Evolutionary conservation across 2,113 vertebrate genomes (phyloP).

Genomic region (Helogale parvula): DNA sequence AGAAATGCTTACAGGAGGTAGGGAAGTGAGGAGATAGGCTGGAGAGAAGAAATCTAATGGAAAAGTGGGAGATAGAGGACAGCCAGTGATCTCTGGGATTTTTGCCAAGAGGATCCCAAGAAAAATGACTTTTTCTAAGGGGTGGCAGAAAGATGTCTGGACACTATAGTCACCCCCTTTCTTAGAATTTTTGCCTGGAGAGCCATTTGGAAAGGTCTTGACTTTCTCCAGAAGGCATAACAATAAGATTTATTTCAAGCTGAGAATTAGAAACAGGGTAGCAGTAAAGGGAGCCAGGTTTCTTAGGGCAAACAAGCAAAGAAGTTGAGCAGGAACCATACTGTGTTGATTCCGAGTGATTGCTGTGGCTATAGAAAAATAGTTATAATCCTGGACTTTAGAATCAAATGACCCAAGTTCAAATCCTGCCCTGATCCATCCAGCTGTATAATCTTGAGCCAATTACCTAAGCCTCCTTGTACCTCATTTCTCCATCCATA

Average conservation of each 20-base stretch:
- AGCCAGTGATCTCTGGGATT: background rate
- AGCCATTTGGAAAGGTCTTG: background rate
- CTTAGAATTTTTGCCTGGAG: background rate
- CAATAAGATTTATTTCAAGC: background rate
- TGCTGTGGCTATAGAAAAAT: background rate
- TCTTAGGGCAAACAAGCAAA: background rate
- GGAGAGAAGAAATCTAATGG: background rate
- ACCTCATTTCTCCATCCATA: background rate
- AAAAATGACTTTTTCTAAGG: background rate
- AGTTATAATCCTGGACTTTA: background rate
- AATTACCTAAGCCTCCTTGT: background rate
- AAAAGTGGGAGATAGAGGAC: background rate
- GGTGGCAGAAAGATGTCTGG: background rate
- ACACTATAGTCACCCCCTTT: background rate
- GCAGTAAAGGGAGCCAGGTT: background rate
- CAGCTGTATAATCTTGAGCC: background rate
- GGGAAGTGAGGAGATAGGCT: background rate
- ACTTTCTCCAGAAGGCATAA: background rate
- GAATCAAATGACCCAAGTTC: background rate
- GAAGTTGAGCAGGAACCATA: background rate
- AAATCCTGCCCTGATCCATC: background rate
- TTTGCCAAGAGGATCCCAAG: background rate
- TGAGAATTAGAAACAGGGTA: background rate
- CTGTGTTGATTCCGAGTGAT: background rate
- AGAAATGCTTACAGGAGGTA: background rate